Base-by-base conservation (phyloP, 2,113 vertebrate genomes). In the Callopanchax toddi region DNA sequence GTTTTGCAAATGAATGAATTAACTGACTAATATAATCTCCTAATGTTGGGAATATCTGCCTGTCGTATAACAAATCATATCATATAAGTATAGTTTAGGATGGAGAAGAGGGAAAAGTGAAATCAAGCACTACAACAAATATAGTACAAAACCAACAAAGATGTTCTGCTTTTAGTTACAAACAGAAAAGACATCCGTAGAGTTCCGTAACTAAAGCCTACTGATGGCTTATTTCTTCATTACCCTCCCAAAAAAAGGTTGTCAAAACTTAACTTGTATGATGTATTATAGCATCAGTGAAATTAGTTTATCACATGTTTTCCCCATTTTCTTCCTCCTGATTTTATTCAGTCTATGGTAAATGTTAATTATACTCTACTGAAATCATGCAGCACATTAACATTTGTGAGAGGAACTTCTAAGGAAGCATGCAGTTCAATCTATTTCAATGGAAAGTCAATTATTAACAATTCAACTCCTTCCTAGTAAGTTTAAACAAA, bases 341-440 rank as follows among this genome's bases (percentile, higher is more conserved):
- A 17, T 43, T 60, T 29, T 8, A 21, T 43, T 26, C 10, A 39
- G 2, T 17, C 11, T 49, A 8, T 45, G 70, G 71, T 60, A 81
- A 78, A 72, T 58, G 62, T 84, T 80, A 74, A 71, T 53, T 0
- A 32, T 8, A 49, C 37, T 3, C 36, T 0, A 2, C 7, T 39
- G 50, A 52, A 64, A 17, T 2, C 51, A 44, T 9, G 18, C 1
- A 5, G 29, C 29, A 32, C 29, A 32, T 32, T 32, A 4, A 32
- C 29, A 32, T 32, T 32, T 32, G 8, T 4, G 29, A 8, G 29
- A 32, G 4, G 29, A 8, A 32, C n/a, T 32, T 32, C 8, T 32
- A 32, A 32, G 29, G 29, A 5, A 5, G 29, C 29, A 32, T 32
- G 29, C 29, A 32, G 29, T 5, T 4, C 4, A 32, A 32, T 4